A percentile compares a stretch with the other conserved stretches of the same genome.
Conservation (phyloP, 2,797 vertebrate genomes). For the Hephaestus fuliginosus region DNA sequence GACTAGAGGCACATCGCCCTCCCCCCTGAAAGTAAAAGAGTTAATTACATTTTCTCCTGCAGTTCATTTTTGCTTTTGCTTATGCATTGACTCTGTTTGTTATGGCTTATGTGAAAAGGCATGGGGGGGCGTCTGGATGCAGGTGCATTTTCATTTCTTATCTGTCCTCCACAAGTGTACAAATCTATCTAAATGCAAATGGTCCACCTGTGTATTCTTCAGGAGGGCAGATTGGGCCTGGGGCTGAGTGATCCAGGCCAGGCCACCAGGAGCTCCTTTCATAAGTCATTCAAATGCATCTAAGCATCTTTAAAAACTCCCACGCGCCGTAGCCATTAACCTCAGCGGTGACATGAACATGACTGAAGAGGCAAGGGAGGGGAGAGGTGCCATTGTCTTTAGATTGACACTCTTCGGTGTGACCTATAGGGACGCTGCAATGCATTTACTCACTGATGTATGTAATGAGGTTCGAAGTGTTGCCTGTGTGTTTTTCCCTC, state of each 20-base stretch:
- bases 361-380: background rate
- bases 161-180: slow-evolving; percentile 76
- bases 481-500: slow-evolving; percentile 13
- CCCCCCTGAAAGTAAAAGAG: slow-evolving; percentile 49
- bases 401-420: slow-evolving; percentile 19
- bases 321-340: slow-evolving; percentile 30
- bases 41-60: slow-evolving; percentile 70
- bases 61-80: slow-evolving; percentile 42
- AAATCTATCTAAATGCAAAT: slow-evolving; percentile 86
- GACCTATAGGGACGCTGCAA: slow-evolving; percentile 27
- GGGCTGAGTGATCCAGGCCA: slow-evolving; percentile 49
- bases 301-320: slow-evolving; percentile 57
- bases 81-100: slow-evolving; percentile 36
- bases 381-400: slow-evolving; percentile 31
- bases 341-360: slow-evolving; percentile 42
- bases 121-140: slow-evolving; percentile 26
- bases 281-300: slow-evolving; percentile 57
- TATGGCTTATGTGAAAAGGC: slow-evolving; percentile 20
- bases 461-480: slow-evolving; percentile 44
- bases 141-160: slow-evolving; percentile 61
- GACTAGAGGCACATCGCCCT: slow-evolving; percentile 52
- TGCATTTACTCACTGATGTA: slow-evolving; percentile 39
- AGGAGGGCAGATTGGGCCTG: slow-evolving; percentile 43
- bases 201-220: slow-evolving; percentile 61
- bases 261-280: slow-evolving; percentile 33